These are phyloP conservation scores for Parazoanthus swiftii DNA, from an alignment of 92 coral and sea anemone genomes.

Conservation along the genomic window DNA sequence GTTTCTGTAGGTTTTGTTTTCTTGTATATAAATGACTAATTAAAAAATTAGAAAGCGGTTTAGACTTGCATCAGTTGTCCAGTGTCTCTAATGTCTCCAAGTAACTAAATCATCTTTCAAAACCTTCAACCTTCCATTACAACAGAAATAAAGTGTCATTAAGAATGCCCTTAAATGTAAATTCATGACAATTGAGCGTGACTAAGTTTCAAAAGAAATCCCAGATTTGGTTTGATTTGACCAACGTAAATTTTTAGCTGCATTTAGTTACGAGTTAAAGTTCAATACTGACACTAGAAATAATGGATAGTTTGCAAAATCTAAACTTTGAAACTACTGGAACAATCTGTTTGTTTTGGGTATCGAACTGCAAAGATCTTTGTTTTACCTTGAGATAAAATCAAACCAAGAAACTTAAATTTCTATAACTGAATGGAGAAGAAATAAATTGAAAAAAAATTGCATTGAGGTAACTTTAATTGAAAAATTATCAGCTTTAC, in stretches of 20 bases:
- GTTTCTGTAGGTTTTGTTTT: not conserved
- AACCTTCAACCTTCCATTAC: not conserved
- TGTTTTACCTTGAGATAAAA: too few species aligned
- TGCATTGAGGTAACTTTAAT: too few species aligned
- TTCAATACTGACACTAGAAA: not conserved
- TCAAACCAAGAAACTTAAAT: too few species aligned
- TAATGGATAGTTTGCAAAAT: not conserved
- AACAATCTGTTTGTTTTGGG: too few species aligned
- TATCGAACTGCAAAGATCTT: too few species aligned
- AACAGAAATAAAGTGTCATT: not conserved
- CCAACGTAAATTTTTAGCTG: not conserved
- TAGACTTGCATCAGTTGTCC: not conserved
- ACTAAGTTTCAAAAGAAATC: not conserved
- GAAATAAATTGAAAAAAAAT: too few species aligned
- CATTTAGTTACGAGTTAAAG: not conserved
- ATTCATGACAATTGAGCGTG: not conserved
- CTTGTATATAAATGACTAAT: not conserved
- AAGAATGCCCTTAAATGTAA: not conserved
- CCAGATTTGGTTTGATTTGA: not conserved
- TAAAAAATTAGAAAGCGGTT: not conserved
- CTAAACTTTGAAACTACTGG: not conserved
- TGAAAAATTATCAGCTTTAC: too few species aligned
- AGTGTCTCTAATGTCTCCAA: not conserved
- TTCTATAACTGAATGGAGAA: too few species aligned
- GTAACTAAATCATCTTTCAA: not conserved